Conservation (phyloP, 2,797 vertebrate species). For the Myiotriccus ornatus region DNA sequence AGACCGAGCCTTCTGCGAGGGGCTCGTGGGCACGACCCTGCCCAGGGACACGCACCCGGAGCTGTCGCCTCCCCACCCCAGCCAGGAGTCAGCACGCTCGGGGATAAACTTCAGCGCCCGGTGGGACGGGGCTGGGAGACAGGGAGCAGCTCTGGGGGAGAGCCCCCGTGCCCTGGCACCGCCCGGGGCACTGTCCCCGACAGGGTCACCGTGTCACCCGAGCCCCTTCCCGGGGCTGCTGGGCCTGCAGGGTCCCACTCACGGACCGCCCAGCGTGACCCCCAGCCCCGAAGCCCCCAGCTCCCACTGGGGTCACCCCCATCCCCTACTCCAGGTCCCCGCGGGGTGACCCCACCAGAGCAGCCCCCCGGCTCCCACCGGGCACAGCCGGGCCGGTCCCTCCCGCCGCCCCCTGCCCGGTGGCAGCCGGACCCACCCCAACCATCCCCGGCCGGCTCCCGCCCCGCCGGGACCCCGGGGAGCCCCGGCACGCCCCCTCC, state of each 20-base stretch:
- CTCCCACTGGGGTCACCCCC: not conserved
- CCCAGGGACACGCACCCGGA: fast-evolving
- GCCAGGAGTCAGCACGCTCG: fast-evolving
- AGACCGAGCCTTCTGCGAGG: fast-evolving
- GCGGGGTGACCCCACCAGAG: too few species aligned
- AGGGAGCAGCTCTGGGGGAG: not conserved
- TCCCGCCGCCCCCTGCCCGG: not conserved
- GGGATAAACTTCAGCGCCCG: fast-evolving
- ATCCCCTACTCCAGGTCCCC: too few species aligned
- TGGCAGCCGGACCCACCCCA: not conserved
- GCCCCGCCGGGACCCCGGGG: not conserved
- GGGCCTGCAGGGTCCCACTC: not conserved
- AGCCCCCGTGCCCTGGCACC: not conserved
- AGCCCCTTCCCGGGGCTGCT: not conserved
- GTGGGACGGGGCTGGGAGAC: not conserved
- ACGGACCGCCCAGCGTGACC: too few species aligned
- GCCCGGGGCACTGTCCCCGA: not conserved
- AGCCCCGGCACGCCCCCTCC: too few species aligned
- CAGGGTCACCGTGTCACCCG: not conserved
- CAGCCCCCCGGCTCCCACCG: not conserved
- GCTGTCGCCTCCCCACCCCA: fast-evolving
- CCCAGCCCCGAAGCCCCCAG: too few species aligned
- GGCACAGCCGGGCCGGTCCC: not conserved
- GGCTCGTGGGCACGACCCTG: fast-evolving
- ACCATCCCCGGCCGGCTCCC: not conserved